A percentile compares a stretch with the other conserved stretches of the same genome.
These are phyloP conservation scores for Rotaria sp. DNA, from an alignment of 2,888 invertebrate species.

Conservation along the genomic window DNA sequence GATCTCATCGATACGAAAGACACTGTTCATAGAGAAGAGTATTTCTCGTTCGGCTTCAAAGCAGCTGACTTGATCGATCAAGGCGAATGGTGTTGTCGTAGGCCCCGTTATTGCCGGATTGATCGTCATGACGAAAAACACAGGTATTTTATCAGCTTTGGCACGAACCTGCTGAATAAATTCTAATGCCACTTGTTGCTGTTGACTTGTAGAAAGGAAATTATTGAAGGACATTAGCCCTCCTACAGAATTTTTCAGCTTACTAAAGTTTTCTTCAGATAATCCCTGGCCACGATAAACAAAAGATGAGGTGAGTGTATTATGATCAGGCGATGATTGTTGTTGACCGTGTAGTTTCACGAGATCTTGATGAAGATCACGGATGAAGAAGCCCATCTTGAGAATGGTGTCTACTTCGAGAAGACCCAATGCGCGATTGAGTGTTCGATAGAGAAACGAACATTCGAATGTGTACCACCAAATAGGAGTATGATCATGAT, in stretches of 20 bases:
- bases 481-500: not conserved
- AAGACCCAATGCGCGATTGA: not conserved
- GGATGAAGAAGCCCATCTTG: too few relatives aligned
- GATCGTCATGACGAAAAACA: not conserved
- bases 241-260: not conserved
- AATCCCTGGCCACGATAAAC: slow-evolving; percentile 12
- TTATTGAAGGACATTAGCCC: not conserved
- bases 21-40: too few relatives aligned
- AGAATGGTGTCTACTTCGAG: not conserved
- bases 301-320: not conserved
- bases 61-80: too few relatives aligned
- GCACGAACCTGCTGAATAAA: not conserved
- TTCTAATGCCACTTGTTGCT: not conserved
- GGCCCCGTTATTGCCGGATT: not conserved
- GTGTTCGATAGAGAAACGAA: too few relatives aligned
- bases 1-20: too few relatives aligned
- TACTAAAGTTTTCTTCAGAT: not conserved
- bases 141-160: not conserved
- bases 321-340: not conserved
- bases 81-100: too few relatives aligned
- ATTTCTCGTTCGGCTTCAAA: too few relatives aligned
- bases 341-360: too few relatives aligned
- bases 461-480: slow-evolving; percentile 1
- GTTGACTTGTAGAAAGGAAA: not conserved
- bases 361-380: too few relatives aligned